Evolutionary conservation across 1,140 invertebrate species (phyloP), one percentile per base, ranked within the genome.

Genomic region (Drosophila malerkotliana): DNA sequence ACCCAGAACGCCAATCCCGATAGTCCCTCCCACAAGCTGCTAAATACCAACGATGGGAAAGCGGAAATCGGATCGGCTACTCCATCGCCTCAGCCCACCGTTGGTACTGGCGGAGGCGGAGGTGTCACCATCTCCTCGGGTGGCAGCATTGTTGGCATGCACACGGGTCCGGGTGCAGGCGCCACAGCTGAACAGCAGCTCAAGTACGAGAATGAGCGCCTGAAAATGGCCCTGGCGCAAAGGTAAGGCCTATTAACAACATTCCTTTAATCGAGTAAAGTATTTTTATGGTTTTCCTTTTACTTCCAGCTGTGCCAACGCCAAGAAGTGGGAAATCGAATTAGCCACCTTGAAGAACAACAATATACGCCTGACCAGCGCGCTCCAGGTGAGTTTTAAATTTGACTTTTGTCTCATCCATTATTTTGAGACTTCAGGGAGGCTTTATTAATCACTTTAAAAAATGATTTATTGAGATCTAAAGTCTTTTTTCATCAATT

Each of bases 311-410:
- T 98, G 97, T 55, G 96, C 97, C 24, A 99, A 99, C 93, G 98
- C 98, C 2, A 99, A 99, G 93, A 99, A 99, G 92, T 99, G 98
- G 98, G 98, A 99, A 94, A 95, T 99, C 51, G 98, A 99, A 93
- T 93, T 99, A 72, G 96, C 97, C 62, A 99, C 98, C 6, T 93
- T 99, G 72, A 99, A 99, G 93, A 98, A 97, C 82, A 99, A 99
- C 92, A 99, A 99, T 92, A 95, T 97, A 12, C 94, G 98, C 82
- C 93, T 99, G 80, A 99, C 98, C 7, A 97, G 97, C 84, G 98
- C 98, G 8, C 93, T 99, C 52, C 98, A 99, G 93, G 91, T 92
- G 61, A 15, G 56, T 52, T 53, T 37, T 0, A 6, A 15, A 44
- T 18, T 44, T 44, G 15, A n/a, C 2, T 44, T 15, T 7, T 44